Evolutionary conservation across 2,113 vertebrate species (phyloP).

Genomic region (Plecotus auritus): DNA sequence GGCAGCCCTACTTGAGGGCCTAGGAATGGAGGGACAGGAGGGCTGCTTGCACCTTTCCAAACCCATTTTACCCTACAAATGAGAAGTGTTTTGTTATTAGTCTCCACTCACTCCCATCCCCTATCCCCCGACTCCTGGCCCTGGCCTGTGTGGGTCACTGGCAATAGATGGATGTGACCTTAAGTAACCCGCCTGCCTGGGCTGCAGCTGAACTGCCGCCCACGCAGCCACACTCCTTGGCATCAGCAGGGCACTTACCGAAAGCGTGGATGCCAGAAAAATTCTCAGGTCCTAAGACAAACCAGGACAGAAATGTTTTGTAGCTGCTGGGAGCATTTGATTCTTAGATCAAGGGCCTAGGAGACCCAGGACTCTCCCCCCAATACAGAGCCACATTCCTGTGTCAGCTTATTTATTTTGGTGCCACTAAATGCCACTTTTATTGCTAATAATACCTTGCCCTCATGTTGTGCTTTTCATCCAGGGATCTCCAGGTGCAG

Average conservation of each 20-base stretch:
- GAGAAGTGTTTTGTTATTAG: background rate
- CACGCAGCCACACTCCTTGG: background rate
- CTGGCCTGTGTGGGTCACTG: background rate
- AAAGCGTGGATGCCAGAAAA: background rate
- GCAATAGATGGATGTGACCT: background rate
- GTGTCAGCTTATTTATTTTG: constrained; percentile 27
- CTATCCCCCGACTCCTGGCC: background rate
- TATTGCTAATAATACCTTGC: constrained; percentile 47
- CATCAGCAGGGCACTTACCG: background rate
- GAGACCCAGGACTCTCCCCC: background rate
- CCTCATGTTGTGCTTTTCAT: background rate
- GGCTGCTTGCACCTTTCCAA: background rate
- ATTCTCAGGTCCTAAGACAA: constrained; percentile 10
- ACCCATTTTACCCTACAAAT: background rate
- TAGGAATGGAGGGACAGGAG: background rate
- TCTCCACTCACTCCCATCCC: background rate
- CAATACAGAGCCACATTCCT: background rate
- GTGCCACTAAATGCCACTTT: constrained; percentile 25
- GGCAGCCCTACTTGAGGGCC: too few species aligned
- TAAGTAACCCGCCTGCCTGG: background rate
- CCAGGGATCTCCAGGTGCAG: background rate
- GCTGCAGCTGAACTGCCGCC: background rate
- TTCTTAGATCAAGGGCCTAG: constrained; percentile 34
- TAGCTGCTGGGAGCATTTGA: constrained; percentile 11
- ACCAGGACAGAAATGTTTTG: constrained; percentile 30